Evolutionary conservation across 2,888 invertebrate genomes (phyloP).

Genomic region (Pristionchus maxplancki): DNA sequence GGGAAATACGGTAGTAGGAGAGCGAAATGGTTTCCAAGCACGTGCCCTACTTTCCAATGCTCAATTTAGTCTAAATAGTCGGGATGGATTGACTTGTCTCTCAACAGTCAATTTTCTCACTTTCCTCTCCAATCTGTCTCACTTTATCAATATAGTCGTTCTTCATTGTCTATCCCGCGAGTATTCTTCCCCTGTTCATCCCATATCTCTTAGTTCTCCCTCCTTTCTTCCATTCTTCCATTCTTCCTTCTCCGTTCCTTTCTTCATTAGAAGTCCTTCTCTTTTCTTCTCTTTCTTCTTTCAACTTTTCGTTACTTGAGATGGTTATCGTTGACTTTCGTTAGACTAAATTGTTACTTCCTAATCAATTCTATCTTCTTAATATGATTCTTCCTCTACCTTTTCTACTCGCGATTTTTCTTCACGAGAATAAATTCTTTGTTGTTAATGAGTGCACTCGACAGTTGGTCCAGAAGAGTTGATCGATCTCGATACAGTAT

Average conservation of each 20-base stretch:
- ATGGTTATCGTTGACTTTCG: slow-evolving; percentile 39
- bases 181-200: slow-evolving; percentile 11
- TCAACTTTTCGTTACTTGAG: not conserved
- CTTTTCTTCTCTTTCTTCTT: not conserved
- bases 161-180: not conserved
- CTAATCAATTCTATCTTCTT: not conserved
- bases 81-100: not conserved
- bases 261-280: slow-evolving; percentile 35
- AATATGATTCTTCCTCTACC: not conserved
- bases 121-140: not conserved
- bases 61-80: slow-evolving; percentile 14
- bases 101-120: slow-evolving; percentile 7
- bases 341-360: slow-evolving; percentile 32
- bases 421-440: not conserved
- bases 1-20: not conserved
- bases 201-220: slow-evolving; percentile 41
- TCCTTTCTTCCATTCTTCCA: not conserved
- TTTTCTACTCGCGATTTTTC: slow-evolving; percentile 7
- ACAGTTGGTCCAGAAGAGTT: not conserved
- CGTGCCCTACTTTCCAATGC: slow-evolving; percentile 8
- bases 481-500: slow-evolving; percentile 36
- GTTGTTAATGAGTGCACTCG: not conserved
- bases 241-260: slow-evolving; percentile 38
- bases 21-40: not conserved
- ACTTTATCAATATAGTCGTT: slow-evolving; percentile 37